These are phyloP conservation scores for Pristionchus arcanus DNA, from an alignment of 2,888 invertebrate genomes.

Conservation along the genomic window DNA sequence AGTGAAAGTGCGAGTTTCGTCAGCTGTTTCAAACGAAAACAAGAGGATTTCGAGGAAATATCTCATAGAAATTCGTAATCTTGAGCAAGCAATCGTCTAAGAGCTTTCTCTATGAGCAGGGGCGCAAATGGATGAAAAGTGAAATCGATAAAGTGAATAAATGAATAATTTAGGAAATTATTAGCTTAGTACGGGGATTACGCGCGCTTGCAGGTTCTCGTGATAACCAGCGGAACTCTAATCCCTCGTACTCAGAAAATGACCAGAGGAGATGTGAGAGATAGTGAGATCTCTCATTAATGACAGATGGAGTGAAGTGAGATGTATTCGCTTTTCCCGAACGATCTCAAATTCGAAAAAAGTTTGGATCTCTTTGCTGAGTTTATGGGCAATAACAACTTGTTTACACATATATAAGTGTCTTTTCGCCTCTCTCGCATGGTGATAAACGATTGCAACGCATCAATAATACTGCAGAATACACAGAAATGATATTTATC, in stretches of 20 bases:
- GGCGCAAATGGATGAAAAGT: not conserved
- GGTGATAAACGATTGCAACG: not conserved
- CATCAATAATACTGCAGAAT: not conserved
- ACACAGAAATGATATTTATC: not conserved
- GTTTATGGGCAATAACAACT: not conserved
- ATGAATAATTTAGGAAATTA: not conserved
- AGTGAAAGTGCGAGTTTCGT: slow-evolving; percentile 36
- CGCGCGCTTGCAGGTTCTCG: not conserved
- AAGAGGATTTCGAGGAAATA: not conserved
- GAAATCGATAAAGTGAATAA: not conserved
- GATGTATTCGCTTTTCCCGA: not conserved
- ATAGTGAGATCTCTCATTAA: not conserved
- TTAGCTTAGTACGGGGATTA: not conserved
- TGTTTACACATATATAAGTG: not conserved
- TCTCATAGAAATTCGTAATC: not conserved
- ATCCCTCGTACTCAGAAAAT: slow-evolving; percentile 41
- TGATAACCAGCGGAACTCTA: slow-evolving; percentile 26
- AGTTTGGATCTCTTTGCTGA: not conserved
- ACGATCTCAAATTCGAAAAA: not conserved
- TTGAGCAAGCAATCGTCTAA: not conserved
- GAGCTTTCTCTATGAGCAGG: not conserved
- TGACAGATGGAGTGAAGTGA: not conserved
- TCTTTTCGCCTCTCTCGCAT: not conserved
- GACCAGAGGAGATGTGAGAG: not conserved
- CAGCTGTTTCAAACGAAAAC: slow-evolving; percentile 37